These are phyloP conservation scores for Epizoanthus rinbou DNA, from an alignment of 92 coral and sea anemone genomes.

Conservation along the genomic window DNA sequence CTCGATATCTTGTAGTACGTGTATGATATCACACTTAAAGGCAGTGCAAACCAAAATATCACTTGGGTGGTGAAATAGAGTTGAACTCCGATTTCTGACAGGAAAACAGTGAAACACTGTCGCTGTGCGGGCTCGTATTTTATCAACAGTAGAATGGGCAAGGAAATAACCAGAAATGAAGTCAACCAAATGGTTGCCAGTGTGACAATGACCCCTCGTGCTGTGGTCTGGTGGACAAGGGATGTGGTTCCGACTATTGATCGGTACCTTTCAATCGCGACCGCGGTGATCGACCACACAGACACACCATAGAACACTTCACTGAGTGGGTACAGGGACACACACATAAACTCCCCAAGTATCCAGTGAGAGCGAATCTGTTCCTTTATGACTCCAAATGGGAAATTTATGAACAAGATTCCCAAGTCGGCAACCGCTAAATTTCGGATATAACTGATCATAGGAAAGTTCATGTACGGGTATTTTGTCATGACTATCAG, in stretches of 20 bases:
- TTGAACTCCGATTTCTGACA: not conserved
- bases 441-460: slow-evolving; percentile 11
- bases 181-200: not conserved
- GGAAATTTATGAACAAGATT: slow-evolving; percentile 14
- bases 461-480: slow-evolving; percentile 14
- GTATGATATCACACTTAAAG: slow-evolving; percentile 31
- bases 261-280: slow-evolving; percentile 14
- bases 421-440: slow-evolving; percentile 34
- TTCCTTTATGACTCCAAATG: slow-evolving; percentile 21
- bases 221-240: slow-evolving; percentile 7
- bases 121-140: not conserved
- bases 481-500: slow-evolving; percentile 12
- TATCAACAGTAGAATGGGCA: slow-evolving; percentile 2
- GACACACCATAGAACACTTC: slow-evolving; percentile 30
- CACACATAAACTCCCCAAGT: slow-evolving; percentile 21
- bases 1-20: slow-evolving; percentile 35
- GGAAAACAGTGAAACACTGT: not conserved
- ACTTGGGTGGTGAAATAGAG: slow-evolving; percentile 17
- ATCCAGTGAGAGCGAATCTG: slow-evolving; percentile 22
- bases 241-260: slow-evolving; percentile 23
- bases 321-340: slow-evolving; percentile 19
- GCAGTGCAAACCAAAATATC: slow-evolving; percentile 40
- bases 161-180: slow-evolving; percentile 25
- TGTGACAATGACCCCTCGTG: not conserved
- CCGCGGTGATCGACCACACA: slow-evolving; percentile 23